Evolutionary conservation across 2,113 vertebrate species (phyloP).

Genomic region (Eudyptes chrysolophus): DNA sequence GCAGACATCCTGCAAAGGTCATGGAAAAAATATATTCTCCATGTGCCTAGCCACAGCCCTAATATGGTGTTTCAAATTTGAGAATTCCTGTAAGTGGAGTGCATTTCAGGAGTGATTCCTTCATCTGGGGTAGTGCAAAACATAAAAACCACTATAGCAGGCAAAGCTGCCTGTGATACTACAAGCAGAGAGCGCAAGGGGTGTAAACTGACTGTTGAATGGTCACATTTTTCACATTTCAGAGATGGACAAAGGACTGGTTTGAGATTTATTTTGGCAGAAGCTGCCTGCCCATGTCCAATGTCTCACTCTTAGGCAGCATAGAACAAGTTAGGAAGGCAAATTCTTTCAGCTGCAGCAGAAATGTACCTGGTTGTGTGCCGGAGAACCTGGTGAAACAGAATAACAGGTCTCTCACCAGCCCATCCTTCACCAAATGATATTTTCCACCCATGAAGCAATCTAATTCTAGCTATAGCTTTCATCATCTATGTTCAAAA

Average conservation of each 20-base stretch:
- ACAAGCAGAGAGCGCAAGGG: not conserved
- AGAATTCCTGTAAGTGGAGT: not conserved
- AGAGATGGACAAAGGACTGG: not conserved
- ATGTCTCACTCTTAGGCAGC: not conserved
- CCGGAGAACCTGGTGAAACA: not conserved
- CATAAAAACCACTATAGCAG: not conserved
- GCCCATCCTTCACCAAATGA: not conserved
- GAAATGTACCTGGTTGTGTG: not conserved
- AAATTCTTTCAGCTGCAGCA: not conserved
- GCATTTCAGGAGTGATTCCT: not conserved
- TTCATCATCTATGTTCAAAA: not conserved
- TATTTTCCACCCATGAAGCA: not conserved
- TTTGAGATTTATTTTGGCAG: not conserved
- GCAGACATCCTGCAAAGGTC: not conserved
- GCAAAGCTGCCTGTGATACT: not conserved
- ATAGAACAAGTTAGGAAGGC: not conserved
- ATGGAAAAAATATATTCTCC: not conserved
- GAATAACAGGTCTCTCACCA: not conserved
- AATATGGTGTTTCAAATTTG: not conserved
- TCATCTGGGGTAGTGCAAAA: not conserved
- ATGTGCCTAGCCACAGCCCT: not conserved
- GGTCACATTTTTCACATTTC: not conserved
- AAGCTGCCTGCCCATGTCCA: not conserved
- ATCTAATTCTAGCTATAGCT: not conserved
- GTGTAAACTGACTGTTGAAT: not conserved